Evolutionary conservation across 2,113 vertebrate species (phyloP), one percentile per base, ranked within the genome.

Genomic region (Brachionichthys hirsutus): DNA sequence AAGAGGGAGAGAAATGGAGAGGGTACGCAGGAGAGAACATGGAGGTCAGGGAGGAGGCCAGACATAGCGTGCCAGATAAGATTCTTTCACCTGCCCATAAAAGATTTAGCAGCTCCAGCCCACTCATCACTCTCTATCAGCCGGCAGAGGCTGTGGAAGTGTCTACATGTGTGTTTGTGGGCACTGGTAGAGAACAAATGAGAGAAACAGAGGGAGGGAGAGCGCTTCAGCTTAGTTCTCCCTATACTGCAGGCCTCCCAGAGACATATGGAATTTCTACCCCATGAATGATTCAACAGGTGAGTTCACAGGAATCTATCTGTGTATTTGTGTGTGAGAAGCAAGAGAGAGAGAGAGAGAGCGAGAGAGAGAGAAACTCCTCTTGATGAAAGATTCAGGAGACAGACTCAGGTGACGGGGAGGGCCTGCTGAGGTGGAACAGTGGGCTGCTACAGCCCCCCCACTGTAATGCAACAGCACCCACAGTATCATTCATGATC

Each of bases 341-440:
- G n/a, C 2, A 14, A 16, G 49, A 2, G 15, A 16, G 49, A 35
- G 12, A 45, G 15, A 15, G 22, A 44, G 22, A 36, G n/a, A 3
- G 24, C 5, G 44, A 16, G 36, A 36, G 20, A 22, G 51, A 44
- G 52, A 57, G 41, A 38, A 48, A 51, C 60, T 81, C 51, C 62
- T 84, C 79, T 74, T 77, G 78, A 89, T 88, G 72, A 89, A 88
- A 89, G 83, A 89, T 89, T 88, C 84, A 89, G 75, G 40, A 84
- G 87, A 85, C 74, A 81, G 82, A 82, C 81, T 84, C 83, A 87
- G 82, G 84, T 84, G 80, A 86, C 78, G 71, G 70, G 76, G 77
- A 80, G 75, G 84, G 77, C 79, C 85, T 72, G 87, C 84, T 80
- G 83, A 83, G 87, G 77, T 85, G 84, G 79, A 86, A 86, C 80